Base-by-base conservation (phyloP, 2,888 invertebrate genomes). In the Altica lythri region DNA sequence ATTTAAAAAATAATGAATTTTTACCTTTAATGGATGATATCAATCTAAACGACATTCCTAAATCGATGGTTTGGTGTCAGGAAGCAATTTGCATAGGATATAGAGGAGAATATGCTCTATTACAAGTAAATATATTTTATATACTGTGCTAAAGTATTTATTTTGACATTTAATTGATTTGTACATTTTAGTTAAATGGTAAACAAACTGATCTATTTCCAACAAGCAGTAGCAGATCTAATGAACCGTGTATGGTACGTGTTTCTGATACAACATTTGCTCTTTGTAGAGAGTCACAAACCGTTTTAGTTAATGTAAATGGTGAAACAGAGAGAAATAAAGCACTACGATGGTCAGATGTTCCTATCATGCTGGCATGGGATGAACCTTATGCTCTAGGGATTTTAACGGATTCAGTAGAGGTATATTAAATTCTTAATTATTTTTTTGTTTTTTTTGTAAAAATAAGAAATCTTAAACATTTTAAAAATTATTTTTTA, bases 301-400 rank as follows among this genome's bases (percentile, higher is more conserved):
- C 94, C 0, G 90, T 95, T 55, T 81, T 95, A 2, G 88, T 95
- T 50, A 89, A 94, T 73, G 85, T 88, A 14, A 83, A 83, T 32
- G 86, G 88, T 14, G 80, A 82, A 64, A 82, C 88, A 42, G 83
- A 85, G 52, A 84, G 81, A 72, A 86, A 83, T 72, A 83, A 88
- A 73, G 86, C 88, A 14, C 80, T 91, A 1, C 87, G 86, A 69
- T 93, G 92, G 92, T 81, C 84, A 2, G 90, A 91, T 69, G 81
- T 86, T 16, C 92, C 93, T 6, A 75, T 83, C 53, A 83, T 82
- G 55, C 79, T 88, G 60, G 94, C 88, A 18, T 94, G 95, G 86
- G 95, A 98, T 76, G 89, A 92, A 67, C 98, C 98, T 0, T 99
- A 92, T 75, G 81, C 94, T 13, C 78, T 98, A 51, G 95, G 93